Base-by-base conservation (phyloP, 1,140 invertebrate species). In the Periplaneta americana region DNA sequence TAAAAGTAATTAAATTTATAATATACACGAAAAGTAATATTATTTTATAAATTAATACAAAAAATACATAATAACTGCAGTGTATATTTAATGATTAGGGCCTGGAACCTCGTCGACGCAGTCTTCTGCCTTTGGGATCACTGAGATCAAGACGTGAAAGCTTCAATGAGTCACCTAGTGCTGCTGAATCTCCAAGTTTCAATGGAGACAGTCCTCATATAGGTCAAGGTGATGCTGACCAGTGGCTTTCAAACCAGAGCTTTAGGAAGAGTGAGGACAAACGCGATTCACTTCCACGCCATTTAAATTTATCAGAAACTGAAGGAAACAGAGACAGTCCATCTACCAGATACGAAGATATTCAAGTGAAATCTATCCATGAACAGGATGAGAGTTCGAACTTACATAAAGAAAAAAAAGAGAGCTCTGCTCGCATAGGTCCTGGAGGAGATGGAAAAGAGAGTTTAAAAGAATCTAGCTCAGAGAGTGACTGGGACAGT, bases 91-190 rank as follows among this genome's bases (percentile, higher is more conserved):
- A 15, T 76, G 32, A 66, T 33, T 15, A 82, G 48, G 78, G 57
- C 4, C 28, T 78, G 28, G 82, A 82, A 34, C 82, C 82, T 36
- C 39, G 82, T 34, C 80, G 84, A 66, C 82, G 84, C 34, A 84
- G 84, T 82, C 79, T 85, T 17, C 78, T 84, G 35, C 81, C 84
- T 33, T 81, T 85, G 11, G 84, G 85, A 28, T 83, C 84, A 11
- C 36, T 85, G 35, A 81, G 81, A 35, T 85, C 84, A 11, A 83
- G 81, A 32, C 74, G 83, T 74, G 83, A 85, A 78, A 85, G 83
- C 74, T 85, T 85, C 76, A 82, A 74, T 77, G 84, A 84, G 33
- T 74, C 80, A 37, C 75, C 75, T 15, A 82, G 34, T 10, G 74
- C 39, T 48, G 75, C 66, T 34, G 81, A 78, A 28, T 78, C 81